Conservation (phyloP, 2,888 invertebrate genomes). For the Keiferia lycopersicella region DNA sequence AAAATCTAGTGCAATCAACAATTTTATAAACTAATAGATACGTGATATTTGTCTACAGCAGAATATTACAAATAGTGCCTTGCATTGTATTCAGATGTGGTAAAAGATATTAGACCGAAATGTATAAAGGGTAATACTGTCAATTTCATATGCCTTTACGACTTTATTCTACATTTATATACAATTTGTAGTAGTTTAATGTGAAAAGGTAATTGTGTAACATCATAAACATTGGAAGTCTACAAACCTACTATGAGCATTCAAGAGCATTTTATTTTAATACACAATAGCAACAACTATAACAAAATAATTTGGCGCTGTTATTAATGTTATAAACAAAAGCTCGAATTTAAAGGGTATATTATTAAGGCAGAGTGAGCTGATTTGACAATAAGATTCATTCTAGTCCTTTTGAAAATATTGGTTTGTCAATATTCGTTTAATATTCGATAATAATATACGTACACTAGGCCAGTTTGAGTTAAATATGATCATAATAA, state of each 20-base stretch:
- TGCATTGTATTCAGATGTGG: constrained; percentile 69
- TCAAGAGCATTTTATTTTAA: neutral
- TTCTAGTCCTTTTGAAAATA: constrained; percentile 72
- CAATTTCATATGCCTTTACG: constrained; percentile 74
- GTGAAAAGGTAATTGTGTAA: neutral
- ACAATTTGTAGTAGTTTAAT: constrained; percentile 54
- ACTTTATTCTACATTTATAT: constrained; percentile 57
- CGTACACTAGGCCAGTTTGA: constrained; percentile 26
- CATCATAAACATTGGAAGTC: neutral
- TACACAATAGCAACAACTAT: neutral
- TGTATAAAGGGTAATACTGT: constrained; percentile 68
- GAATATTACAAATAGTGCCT: constrained; percentile 69
- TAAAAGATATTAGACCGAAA: constrained; percentile 54
- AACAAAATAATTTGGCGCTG: neutral
- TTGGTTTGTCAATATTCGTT: constrained; percentile 55
- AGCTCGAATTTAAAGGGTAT: constrained; percentile 6
- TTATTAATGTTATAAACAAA: neutral
- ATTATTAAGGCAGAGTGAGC: constrained; percentile 60
- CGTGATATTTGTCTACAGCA: constrained; percentile 43
- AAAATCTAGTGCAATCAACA: constrained; percentile 56
- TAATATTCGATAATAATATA: constrained; percentile 22
- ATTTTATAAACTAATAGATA: constrained; percentile 51
- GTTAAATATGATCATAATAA: constrained; percentile 8
- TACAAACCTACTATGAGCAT: neutral
- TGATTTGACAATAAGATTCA: constrained; percentile 72